Evolutionary conservation across 2,113 vertebrate species (phyloP), one percentile per base, ranked within the genome.

Genomic region (Theropithecus gelada): DNA sequence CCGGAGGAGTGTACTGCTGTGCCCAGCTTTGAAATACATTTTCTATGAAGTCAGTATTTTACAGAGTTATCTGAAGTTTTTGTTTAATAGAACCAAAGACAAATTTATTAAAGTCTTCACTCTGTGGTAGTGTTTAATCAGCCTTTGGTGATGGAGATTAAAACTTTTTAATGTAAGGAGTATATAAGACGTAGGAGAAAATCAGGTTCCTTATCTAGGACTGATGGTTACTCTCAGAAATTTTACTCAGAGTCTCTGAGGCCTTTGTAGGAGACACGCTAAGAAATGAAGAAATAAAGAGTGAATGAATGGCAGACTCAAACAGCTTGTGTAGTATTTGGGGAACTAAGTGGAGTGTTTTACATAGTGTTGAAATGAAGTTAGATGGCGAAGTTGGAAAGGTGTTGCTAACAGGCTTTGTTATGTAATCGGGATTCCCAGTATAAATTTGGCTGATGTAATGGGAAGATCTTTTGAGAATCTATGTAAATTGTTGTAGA

Each of bases 381-480:
- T 90, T 82, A 11, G 30, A 78, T 55, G 70, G 81, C 18, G 11
- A 92, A 88, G 68, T 96, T 90, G 84, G 59, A 93, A 48, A 96
- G 32, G 25, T 94, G 50, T 88, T 93, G 72, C 12, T 8, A 85
- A 93, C n/a, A 48, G 35, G 1, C 35, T 93, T 82, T 52, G 32
- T 88, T 95, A 86, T 6, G 0, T 92, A 76, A 94, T 79, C 23
- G 88, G 72, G 55, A 68, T 90, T 18, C 35, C 25, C 40, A 61
- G 5, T 85, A 68, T 94, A 85, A 81, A 81, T 93, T 43, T 85
- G 66, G 70, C 84, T 96, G 59, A 73, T 83, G 35, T 75, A 88
- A 95, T 79, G 59, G 50, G 17, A 80, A 16, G 32, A 80, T 96
- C 61, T 70, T 93, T 88, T 88, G 90, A 61, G 55, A 97, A 85